phyloP scores from a whole-genome alignment of 2,888 invertebrate genomes.

The Orthosia gracilis region DNA sequence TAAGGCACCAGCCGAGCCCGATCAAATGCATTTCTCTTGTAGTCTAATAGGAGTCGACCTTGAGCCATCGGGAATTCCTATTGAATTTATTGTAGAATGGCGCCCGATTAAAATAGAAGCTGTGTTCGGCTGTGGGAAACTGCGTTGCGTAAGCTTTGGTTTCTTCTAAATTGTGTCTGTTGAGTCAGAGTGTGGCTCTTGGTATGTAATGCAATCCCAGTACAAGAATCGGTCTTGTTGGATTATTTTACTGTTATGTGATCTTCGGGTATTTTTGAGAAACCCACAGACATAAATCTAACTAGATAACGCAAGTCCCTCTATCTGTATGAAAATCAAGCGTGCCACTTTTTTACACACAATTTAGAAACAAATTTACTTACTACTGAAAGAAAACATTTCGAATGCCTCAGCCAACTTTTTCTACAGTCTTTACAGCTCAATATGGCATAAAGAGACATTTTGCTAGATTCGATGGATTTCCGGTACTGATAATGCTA shows the following conservation, averaged over 20 bases:
- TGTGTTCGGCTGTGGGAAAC: slow-evolving; percentile 64
- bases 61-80: slow-evolving; percentile 64
- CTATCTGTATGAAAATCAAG: too few species aligned
- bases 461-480: too few species aligned
- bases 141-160: slow-evolving; percentile 58
- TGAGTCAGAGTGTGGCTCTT: slow-evolving; percentile 12
- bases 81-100: slow-evolving; percentile 66
- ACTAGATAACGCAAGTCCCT: too few species aligned
- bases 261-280: not conserved
- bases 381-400: too few species aligned
- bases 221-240: slow-evolving; percentile 20
- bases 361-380: too few species aligned
- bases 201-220: slow-evolving; percentile 25
- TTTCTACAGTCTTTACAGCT: too few species aligned
- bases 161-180: slow-evolving; percentile 33
- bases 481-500: too few species aligned
- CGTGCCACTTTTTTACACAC: too few species aligned
- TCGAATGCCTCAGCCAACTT: too few species aligned
- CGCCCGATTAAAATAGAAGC: slow-evolving; percentile 66
- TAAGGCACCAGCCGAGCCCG: slow-evolving; percentile 73
- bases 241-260: slow-evolving; percentile 9
- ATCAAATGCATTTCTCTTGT: slow-evolving; percentile 90
- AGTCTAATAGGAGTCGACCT: slow-evolving; percentile 79
- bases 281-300: too few species aligned
- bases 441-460: too few species aligned